Base-by-base conservation (phyloP, 2,888 invertebrate genomes). In the Dexiosoma caninum region DNA sequence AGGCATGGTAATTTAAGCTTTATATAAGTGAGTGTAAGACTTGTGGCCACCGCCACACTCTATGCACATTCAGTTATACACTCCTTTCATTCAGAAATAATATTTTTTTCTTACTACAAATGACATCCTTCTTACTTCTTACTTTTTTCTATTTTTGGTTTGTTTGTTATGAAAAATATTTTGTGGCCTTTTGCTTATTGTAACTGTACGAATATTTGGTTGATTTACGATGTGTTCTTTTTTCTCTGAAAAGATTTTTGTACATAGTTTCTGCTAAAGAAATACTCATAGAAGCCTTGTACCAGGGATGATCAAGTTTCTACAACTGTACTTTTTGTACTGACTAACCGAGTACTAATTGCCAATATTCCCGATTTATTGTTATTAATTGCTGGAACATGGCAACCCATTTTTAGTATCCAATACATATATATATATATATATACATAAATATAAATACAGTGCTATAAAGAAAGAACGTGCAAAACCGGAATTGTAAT, bases 1-100 rank as follows among this genome's bases (percentile, higher is more conserved):
- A 55, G 37, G 64, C 70, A 79, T 75, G 77, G 81, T 83, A 77
- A 83, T 80, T 82, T 80, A 62, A 78, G 71, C 76, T 81, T 85
- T 85, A 85, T 55, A 62, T 55, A 62, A 46, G 27, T 6, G 69
- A 77, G 55, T 76, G 71, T 46, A 72, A 76, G 27, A 60, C 23
- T 42, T 64, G 21, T 32, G 19, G 42, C 49, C 71, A 53, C 23
- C 64, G 27, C 32, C 10, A n/a, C 55, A 62, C 59, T 35, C 46
- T 23, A 79, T 69, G 72, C 62, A 67, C 62, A 82, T 74, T 70
- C 67, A 53, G 49, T 60, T 27, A 44, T 49, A 75, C 66, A 76
- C 78, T 59, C 27, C 4, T 76, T 79, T 51, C 67, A 69, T 75
- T 40, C 32, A 27, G 37, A 59, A n/a, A n/a, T 27, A 19, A 44